Evolutionary conservation across 2,888 invertebrate species (phyloP), one percentile per base, ranked within the genome.

Genomic region (Zeuzera pyrina): DNA sequence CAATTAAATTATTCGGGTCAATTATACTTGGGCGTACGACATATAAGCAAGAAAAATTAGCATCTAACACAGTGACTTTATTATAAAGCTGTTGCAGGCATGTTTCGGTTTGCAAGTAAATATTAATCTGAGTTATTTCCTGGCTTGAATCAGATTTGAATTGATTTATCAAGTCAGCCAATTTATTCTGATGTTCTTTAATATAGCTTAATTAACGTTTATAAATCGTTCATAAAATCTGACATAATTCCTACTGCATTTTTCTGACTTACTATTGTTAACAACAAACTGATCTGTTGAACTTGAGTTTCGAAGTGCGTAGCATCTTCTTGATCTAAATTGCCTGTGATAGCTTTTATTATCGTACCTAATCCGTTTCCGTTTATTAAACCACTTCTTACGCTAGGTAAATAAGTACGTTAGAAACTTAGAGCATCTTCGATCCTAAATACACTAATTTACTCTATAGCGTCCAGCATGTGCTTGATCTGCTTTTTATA

Each of bases 271-370:
- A 14, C 13, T n/a, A 21, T 31, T 25, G 7, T 14, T 25, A n/a
- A 8, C 10, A 11, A 14, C 10, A 12, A 3, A 27, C 15, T 29
- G 13, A n/a, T n/a, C n/a, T 22, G 11, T 23, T 31, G 25, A 12
- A 35, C 29, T 35, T 28, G 22, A n/a, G 32, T 36, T 32, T 29
- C 32, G 25, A 36, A 36, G 10, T 29, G 14, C 7, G 29, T 25
- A 13, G 34, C 34, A 13, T 32, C 29, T 3, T 31, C 29, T 13
- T 36, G 36, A 26, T 32, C 36, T 36, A 36, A 14, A 23, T 36
- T 36, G 5, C 36, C 32, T 29, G 36, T 36, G 14, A 36, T 32
- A 2, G 36, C 13, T 25, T 32, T 32, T 29, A 32, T 14, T 32
- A 36, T 26, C 6, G 31, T 29, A 15, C 31, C 31, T 25, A 31